Conservation (phyloP, 64 coral and sea anemone species). For the Dendronephthya gigantea region DNA sequence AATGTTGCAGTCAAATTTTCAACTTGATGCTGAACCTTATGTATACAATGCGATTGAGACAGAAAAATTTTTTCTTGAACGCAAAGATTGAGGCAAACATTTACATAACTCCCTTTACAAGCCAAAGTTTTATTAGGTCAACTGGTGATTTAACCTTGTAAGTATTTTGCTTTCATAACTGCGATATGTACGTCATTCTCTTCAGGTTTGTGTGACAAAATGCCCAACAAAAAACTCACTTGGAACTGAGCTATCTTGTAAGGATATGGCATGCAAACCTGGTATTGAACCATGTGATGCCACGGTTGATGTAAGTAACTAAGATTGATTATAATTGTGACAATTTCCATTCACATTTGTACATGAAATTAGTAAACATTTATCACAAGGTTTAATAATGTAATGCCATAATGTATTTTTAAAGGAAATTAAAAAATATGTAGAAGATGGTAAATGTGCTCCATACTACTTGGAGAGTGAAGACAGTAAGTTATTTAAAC, state of each 20-base stretch:
- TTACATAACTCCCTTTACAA: too few relatives aligned
- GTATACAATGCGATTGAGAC: too few relatives aligned
- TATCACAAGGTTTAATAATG: neutral
- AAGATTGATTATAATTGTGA: too few relatives aligned
- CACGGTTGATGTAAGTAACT: neutral
- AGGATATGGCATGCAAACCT: neutral
- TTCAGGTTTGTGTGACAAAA: neutral
- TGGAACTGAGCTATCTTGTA: neutral
- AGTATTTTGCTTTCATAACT: neutral
- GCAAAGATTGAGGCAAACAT: too few relatives aligned
- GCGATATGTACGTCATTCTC: neutral
- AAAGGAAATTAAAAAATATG: neutral
- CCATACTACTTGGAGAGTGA: neutral
- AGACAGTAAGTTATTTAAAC: slow-evolving; percentile 19
- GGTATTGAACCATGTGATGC: neutral
- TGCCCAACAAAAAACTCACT: neutral
- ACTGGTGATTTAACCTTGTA: too few relatives aligned
- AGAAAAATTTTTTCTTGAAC: too few relatives aligned
- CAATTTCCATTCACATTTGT: too few relatives aligned
- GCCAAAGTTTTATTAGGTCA: too few relatives aligned
- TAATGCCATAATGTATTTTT: neutral
- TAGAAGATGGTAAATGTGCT: neutral
- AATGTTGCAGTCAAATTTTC: too few relatives aligned
- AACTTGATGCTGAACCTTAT: too few relatives aligned
- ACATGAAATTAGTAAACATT: neutral